These are phyloP conservation scores for Daphoenositta chrysoptera DNA, from an alignment of 2,113 vertebrate genomes.

Conservation along the genomic window DNA sequence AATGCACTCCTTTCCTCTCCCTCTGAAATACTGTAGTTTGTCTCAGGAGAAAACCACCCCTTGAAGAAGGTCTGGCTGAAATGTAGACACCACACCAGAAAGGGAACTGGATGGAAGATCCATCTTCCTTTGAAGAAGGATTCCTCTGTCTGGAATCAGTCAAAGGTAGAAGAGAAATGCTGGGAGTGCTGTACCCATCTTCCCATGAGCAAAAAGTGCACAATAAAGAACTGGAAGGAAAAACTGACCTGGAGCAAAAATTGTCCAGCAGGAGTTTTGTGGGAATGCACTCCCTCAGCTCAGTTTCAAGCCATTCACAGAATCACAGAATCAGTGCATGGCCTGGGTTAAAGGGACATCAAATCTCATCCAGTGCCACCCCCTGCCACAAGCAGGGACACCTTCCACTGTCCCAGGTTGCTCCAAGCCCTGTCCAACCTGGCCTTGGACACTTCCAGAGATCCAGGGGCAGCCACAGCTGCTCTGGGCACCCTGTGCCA, in stretches of 20 bases:
- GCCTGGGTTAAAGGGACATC: not conserved
- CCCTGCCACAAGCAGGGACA: not conserved
- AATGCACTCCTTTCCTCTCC: not conserved
- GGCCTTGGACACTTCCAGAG: not conserved
- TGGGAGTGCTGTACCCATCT: not conserved
- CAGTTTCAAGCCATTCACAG: not conserved
- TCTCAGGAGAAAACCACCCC: not conserved
- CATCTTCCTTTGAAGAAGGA: not conserved
- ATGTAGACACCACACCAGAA: not conserved
- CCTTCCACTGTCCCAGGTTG: fast-evolving
- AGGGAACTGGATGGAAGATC: not conserved
- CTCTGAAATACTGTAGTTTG: not conserved
- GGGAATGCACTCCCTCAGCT: not conserved
- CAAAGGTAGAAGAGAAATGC: not conserved
- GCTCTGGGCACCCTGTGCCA: not conserved
- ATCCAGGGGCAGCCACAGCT: not conserved
- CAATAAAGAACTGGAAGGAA: not conserved
- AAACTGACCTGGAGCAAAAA: not conserved
- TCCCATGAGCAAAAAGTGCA: not conserved
- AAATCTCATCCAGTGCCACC: not conserved
- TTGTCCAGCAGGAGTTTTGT: not conserved
- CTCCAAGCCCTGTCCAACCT: fast-evolving
- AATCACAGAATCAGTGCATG: not conserved
- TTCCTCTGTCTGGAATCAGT: not conserved
- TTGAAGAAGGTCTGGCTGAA: not conserved